Evolutionary conservation across 2,113 vertebrate species (phyloP), one percentile per base, ranked within the genome.

Genomic region (Semnornis frantzii): DNA sequence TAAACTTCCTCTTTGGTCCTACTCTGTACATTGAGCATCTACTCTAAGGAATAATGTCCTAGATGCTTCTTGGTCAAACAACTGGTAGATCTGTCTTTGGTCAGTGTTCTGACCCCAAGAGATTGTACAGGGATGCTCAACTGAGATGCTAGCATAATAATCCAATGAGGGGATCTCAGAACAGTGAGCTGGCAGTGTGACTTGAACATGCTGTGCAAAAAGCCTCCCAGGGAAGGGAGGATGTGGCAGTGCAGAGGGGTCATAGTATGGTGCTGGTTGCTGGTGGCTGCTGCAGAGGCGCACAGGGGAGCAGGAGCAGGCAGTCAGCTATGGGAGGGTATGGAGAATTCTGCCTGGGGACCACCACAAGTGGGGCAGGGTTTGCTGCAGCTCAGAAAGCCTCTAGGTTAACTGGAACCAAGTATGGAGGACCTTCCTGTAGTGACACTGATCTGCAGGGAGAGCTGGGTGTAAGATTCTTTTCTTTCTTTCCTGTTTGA

Each of bases 211-310:
- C 11, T 14, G 33, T 84, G 60, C 54, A 30, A 4, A 25, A 69
- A 33, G 4, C 8, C 13, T 55, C 9, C 19, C 42, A 23, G 37
- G 39, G 17, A 4, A 63, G 37, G 52, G 52, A 37, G 57, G 23
- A 52, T 4, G 39, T 14, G 46, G 58, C 27, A 17, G 24, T 5
- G 44, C 1, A 8, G 59, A 30, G 33, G 15, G 28, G 7, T 28
- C 31, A 3, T 0, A 0, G 8, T 33, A 10, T 4, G 30, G 55
- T 30, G 31, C 27, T 42, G 66, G 5, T 66, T 27, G 12, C 52
- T 1, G 2, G 16, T n/a, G 44, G 19, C 77, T 25, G 50, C 19
- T 20, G 10, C 44, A 34, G 73, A 42, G 60, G 8, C 0, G 1
- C 15, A 3, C 4, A 33, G n/a, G 24, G 17, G 15, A 62, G 13